These are phyloP conservation scores for Eulithis testata DNA, from an alignment of 2,888 invertebrate species.

Conservation along the genomic window DNA sequence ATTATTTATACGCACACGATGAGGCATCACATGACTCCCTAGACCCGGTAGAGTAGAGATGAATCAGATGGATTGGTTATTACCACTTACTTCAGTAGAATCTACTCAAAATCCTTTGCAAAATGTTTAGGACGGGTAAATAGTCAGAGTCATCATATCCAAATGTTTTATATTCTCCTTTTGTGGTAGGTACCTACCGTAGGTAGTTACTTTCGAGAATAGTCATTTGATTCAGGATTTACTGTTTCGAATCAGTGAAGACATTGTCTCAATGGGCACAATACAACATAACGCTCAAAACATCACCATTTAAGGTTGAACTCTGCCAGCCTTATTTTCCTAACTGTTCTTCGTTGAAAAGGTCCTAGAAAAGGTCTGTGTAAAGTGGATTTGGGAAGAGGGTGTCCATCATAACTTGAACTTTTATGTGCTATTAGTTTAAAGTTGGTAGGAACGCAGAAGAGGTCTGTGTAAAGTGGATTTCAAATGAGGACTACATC, in stretches of 20 bases:
- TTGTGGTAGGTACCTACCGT: too few species aligned
- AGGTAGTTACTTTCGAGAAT: too few species aligned
- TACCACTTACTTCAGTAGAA: too few species aligned
- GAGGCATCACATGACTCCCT: too few species aligned
- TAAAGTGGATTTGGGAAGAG: conserved; percentile 37
- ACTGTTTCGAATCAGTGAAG: conserved; percentile 15
- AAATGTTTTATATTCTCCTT: too few species aligned
- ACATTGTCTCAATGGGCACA: neutral
- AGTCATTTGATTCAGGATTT: neutral
- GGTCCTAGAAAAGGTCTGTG: conserved; percentile 21
- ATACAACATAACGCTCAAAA: conserved; percentile 1
- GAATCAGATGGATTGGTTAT: too few species aligned
- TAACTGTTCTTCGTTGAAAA: neutral
- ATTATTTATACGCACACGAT: too few species aligned
- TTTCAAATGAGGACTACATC: conserved; percentile 53
- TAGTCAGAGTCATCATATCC: too few species aligned
- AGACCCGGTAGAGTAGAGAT: too few species aligned
- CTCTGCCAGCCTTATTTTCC: conserved; percentile 1
- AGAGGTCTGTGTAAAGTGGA: conserved; percentile 31
- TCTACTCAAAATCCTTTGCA: too few species aligned
- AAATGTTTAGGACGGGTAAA: too few species aligned
- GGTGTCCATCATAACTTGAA: conserved; percentile 32
- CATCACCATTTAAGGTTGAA: conserved; percentile 9
- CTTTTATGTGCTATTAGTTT: conserved; percentile 10
- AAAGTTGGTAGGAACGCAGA: conserved; percentile 1